Evolutionary conservation across 2,113 vertebrate genomes (phyloP), one percentile per base, ranked within the genome.

Genomic region (Brachionichthys hirsutus): DNA sequence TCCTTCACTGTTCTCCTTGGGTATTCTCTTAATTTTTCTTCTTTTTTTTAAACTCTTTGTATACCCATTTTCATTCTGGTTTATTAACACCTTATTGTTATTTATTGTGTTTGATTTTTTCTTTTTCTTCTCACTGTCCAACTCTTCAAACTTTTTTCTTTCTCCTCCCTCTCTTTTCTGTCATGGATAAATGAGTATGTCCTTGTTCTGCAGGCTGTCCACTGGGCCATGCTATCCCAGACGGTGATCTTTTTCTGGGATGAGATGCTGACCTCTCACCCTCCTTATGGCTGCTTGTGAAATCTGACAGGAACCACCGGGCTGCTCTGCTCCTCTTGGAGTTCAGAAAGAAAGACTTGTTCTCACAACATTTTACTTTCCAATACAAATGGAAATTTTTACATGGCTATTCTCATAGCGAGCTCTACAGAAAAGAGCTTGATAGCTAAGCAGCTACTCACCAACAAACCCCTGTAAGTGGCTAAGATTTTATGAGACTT

Each of bases 211-310:
- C 24, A 48, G 80, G 24, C 57, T 69, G 50, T 68, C 56, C 20
- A 9, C 46, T 1, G 22, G 59, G 71, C 40, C 24, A 24, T 8
- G 17, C 70, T 22, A 15, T 34, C 57, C 76, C 62, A 55, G 52
- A 57, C 59, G 12, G 9, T 44, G 44, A 57, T 77, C 67, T 70
- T 65, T 78, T 70, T 75, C 54, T 67, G 56, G 80, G 80, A 67
- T 70, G 70, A 67, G 63, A 52, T 66, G 1, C 15, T 46, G 60
- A 77, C 72, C 84, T 55, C 43, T 67, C 68, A 77, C 69, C 66
- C 58, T 40, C 54, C 52, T 34, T 44, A 17, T 12, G 36, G 67
- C 67, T 64, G 51, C 69, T 59, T 62, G 40, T 73, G 69, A 52
- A 63, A 51, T 54, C 77, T 78, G 77, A 75, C 64, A 51, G 60